Conservation (phyloP, 1,140 invertebrate genomes). For the Lineus longissimus region DNA sequence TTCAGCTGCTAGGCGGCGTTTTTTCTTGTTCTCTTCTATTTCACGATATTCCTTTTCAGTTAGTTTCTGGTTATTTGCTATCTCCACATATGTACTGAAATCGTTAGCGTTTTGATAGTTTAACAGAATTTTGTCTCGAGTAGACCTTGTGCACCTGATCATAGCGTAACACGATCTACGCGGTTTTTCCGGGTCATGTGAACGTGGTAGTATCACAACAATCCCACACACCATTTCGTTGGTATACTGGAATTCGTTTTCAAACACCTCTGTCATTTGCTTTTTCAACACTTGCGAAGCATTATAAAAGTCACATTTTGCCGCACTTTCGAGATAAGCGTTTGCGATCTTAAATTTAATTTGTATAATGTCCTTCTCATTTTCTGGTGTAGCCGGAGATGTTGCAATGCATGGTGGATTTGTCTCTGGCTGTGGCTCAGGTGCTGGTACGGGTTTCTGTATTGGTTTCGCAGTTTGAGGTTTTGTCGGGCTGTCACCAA, state of each 20-base stretch:
- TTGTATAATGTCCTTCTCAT: not conserved
- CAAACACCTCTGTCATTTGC: not conserved
- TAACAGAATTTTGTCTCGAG: not conserved
- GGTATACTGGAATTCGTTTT: not conserved
- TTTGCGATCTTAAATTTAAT: constrained; percentile 1
- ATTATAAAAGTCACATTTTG: not conserved
- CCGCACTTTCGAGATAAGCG: constrained; percentile 4
- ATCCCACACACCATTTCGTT: constrained; percentile 4
- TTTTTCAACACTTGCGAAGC: not conserved
- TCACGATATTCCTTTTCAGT: not conserved
- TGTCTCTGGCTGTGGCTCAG: not conserved
- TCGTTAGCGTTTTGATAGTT: not conserved
- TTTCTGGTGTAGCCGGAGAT: not conserved
- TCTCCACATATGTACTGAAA: not conserved
- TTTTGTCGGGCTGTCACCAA: not conserved
- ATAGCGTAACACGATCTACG: not conserved
- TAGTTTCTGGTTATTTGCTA: not conserved
- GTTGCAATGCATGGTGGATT: not conserved
- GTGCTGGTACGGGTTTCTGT: not conserved
- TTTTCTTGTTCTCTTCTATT: constrained; percentile 1
- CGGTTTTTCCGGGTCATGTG: not conserved
- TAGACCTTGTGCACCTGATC: not conserved
- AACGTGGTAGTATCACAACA: not conserved
- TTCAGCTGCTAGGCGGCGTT: not conserved
- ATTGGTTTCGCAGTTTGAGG: not conserved